phyloP scores from a whole-genome alignment of 2,888 invertebrate genomes.

The Ceriagrion tenellum region DNA sequence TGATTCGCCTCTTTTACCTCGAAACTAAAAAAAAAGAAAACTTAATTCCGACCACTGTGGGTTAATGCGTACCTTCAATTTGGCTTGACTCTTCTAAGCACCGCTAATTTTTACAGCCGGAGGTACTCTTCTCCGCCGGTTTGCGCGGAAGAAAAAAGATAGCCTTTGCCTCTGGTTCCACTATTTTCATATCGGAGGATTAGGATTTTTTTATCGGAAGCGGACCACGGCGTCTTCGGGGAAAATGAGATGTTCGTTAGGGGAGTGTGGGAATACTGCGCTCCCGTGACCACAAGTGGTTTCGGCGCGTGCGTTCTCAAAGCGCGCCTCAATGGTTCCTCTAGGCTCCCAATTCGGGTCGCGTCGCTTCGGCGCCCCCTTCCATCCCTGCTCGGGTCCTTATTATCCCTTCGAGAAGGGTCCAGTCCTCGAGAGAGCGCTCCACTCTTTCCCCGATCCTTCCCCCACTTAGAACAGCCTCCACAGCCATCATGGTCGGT shows the following conservation, averaged over 20 bases:
- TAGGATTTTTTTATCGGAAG: neutral
- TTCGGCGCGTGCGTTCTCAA: neutral
- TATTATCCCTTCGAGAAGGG: neutral
- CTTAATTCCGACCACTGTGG: too few relatives aligned
- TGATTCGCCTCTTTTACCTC: too few relatives aligned
- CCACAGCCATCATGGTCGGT: neutral
- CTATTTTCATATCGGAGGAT: neutral
- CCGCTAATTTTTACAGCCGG: too few relatives aligned
- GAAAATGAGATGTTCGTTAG: neutral
- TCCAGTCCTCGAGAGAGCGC: neutral
- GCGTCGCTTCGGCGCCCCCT: neutral
- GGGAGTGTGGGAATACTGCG: neutral
- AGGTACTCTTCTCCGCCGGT: neutral
- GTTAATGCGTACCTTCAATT: too few relatives aligned
- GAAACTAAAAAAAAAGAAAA: too few relatives aligned
- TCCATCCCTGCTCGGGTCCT: neutral
- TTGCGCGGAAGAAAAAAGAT: neutral
- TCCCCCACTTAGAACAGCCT: neutral
- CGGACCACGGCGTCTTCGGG: neutral
- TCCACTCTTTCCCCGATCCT: neutral
- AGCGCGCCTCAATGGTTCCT: neutral
- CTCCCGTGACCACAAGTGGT: neutral
- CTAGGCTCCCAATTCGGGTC: neutral
- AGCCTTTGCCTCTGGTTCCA: neutral
- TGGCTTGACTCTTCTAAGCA: too few relatives aligned